Evolutionary conservation across 2,797 vertebrate genomes (phyloP).

Genomic region (Psittacula echo): DNA sequence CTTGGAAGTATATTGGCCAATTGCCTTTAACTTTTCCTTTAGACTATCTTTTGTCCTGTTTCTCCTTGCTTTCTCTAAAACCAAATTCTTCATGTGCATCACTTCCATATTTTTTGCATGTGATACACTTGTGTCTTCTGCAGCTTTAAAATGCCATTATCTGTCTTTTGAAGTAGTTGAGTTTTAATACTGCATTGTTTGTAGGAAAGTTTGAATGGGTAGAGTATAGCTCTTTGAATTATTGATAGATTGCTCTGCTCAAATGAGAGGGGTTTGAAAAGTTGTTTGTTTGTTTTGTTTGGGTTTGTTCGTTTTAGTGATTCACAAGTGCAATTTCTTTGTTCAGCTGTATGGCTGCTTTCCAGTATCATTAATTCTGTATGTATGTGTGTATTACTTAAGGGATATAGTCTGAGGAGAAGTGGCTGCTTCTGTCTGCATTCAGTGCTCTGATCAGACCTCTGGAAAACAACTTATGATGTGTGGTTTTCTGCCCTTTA

Average conservation of each 20-base stretch:
- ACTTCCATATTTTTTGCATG: neutral
- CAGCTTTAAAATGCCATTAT: neutral
- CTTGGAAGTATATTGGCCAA: neutral
- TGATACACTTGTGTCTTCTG: neutral
- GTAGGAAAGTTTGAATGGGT: neutral
- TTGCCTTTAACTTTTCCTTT: neutral
- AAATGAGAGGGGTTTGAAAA: neutral
- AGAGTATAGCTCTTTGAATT: neutral
- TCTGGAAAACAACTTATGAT: neutral
- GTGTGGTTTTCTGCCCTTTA: neutral
- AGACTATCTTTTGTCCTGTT: neutral
- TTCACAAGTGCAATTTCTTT: neutral
- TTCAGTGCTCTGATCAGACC: neutral
- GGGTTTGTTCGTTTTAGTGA: neutral
- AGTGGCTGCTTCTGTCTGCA: neutral
- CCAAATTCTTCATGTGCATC: neutral
- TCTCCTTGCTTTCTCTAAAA: neutral
- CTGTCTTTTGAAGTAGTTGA: neutral
- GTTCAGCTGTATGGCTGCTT: neutral
- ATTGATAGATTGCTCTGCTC: neutral
- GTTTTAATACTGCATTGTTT: neutral
- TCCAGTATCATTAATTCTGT: neutral
- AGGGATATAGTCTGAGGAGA: neutral
- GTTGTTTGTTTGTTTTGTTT: neutral
- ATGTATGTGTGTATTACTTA: neutral